Evolutionary conservation across 2,113 vertebrate species (phyloP), one percentile per base, ranked within the genome.

Genomic region (Phyllopteryx taeniolatus): DNA sequence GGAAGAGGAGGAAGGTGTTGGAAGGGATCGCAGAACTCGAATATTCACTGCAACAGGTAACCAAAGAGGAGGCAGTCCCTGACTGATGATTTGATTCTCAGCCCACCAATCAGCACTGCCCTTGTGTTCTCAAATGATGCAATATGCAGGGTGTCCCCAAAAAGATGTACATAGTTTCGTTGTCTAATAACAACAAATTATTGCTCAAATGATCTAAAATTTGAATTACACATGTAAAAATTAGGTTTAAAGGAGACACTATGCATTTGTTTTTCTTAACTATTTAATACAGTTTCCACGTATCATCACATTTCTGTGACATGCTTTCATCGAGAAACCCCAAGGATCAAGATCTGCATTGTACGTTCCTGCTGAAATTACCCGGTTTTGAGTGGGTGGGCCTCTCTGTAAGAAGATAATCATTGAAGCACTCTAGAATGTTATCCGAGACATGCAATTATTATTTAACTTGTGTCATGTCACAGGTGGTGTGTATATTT

Each of bases 11-110:
- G 87, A 85, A 76, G 86, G 72, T 84, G 72, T 66, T 82, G 90
- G 74, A 82, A 87, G 91, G 65, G 92, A 93, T 61, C 90, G 91
- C 84, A 91, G 90, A 83, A 82, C 91, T 62, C 84, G 89, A 91
- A 76, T 93, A 76, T 93, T 92, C 81, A 76, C 79, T 47, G 22
- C 20, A 79, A 73, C 90, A 92, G 91, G 92, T 92, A 90, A 93
- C 80, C 75, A 54, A 53, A 64, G 74, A 57, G 71, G 39, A 71
- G 15, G 35, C 61, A 47, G 12, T 6, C 22, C 22, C 31, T 35
- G 31, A 35, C 5, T 19, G 59, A 61, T 17, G 31, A 6, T 14
- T 59, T 31, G 22, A 35, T 15, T 35, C 14, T 31, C 31, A 15
- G 20, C 20, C 9, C 20, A n/a, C 53, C 53, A 22, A 54, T 54